Conservation (phyloP, 2,113 vertebrate species). For the Chloropsis hardwickii region DNA sequence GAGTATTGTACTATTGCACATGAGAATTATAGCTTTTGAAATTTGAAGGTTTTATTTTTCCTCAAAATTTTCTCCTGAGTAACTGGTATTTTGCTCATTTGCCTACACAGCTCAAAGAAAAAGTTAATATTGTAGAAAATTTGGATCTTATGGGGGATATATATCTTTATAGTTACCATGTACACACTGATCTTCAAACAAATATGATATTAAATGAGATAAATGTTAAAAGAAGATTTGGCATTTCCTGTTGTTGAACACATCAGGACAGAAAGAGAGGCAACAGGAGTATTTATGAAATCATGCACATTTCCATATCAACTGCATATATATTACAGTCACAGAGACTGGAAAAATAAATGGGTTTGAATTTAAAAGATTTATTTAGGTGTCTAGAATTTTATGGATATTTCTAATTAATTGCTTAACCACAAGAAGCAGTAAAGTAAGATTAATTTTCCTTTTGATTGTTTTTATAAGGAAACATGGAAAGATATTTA, state of each 20-base stretch:
- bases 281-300: neutral
- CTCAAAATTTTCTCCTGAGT: neutral
- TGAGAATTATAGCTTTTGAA: neutral
- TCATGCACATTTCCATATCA: neutral
- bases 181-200: neutral
- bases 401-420: neutral
- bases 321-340: neutral
- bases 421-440: neutral
- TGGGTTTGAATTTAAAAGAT: neutral
- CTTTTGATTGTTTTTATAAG: neutral
- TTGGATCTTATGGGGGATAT: neutral
- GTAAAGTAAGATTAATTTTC: neutral
- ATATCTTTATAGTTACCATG: neutral
- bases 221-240: neutral
- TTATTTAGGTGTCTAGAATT: neutral
- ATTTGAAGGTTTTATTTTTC: neutral
- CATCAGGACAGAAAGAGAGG: neutral
- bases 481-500: neutral
- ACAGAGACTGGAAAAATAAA: neutral
- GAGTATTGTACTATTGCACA: neutral
- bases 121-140: neutral
- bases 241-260: neutral
- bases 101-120: neutral
- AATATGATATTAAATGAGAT: neutral
- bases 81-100: neutral